Conservation (phyloP, 2,888 invertebrate species). For the Dilophus febrilis region DNA sequence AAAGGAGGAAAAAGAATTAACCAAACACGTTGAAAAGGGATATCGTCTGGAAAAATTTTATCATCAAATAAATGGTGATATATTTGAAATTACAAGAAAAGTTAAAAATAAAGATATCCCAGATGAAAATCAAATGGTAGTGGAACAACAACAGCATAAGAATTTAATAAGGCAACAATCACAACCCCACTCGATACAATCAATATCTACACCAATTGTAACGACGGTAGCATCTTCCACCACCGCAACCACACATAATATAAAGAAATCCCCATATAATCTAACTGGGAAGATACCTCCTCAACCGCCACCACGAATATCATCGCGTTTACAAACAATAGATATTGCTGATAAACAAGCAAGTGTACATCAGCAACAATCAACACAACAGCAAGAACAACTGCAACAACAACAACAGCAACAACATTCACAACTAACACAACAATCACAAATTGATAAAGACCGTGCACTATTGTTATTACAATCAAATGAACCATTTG, state of each 20-base stretch:
- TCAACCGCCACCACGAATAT: not conserved
- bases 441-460: too few species aligned
- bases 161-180: constrained; percentile 6
- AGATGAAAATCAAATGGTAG: not conserved
- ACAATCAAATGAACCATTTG: constrained; percentile 22
- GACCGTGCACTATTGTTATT: too few species aligned
- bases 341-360: not conserved
- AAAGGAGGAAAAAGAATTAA: not conserved
- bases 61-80: constrained; percentile 30
- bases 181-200: constrained; percentile 3
- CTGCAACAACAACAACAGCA: constrained; percentile 14
- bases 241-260: constrained; percentile 12
- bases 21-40: constrained; percentile 26
- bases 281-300: too few species aligned
- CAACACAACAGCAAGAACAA: constrained; percentile 11
- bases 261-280: too few species aligned
- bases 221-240: constrained; percentile 1
- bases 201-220: not conserved
- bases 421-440: constrained; percentile 8
- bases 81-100: constrained; percentile 26
- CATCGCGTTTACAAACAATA: constrained; percentile 13
- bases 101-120: constrained; percentile 1
- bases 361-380: constrained; percentile 10
- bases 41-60: constrained; percentile 30
- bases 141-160: constrained; percentile 1